Evolutionary conservation across 1,140 invertebrate species (phyloP), one percentile per base, ranked within the genome.

Genomic region (Tetranychus cinnabarinus): DNA sequence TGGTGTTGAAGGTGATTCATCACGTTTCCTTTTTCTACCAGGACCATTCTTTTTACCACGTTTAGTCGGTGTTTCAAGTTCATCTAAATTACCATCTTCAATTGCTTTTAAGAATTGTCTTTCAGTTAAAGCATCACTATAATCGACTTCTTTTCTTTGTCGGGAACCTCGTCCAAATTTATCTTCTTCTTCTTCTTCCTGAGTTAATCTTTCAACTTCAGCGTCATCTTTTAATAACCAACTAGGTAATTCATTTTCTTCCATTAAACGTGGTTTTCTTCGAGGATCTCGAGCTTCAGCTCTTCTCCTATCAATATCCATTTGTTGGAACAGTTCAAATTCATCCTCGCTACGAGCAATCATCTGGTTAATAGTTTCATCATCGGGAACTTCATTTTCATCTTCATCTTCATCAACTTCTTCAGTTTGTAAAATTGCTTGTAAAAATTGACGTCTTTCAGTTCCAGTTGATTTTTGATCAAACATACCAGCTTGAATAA

Each of bases 401-500:
- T 98, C 91, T 77, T 85, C 83, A 74, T 93, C 90, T 69, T 90
- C 88, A 62, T 92, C 90, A 63, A 83, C 85, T 59, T 90, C 88
- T 66, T 91, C 86, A 72, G 93, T 87, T 73, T 88, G 85, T 42
- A 98, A 76, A 68, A 97, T 91, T 62, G 82, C 86, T 69, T 95
- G 88, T 54, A 98, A 75, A 71, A 97, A 95, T 70, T 95, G 88
- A 66, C 90, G 84, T 60, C 93, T 76, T 69, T 98, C 93, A 13
- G 82, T 83, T 1, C 89, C 91, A 0, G 95, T 97, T 0, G 92
- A 97, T 70, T 97, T 95, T 67, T 97, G 90, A 79, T 98, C 92
- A 72, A 98, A 98, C 90, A 97, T 98, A 72, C 95, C 95, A 63
- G 92, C 92, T 72, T 98, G 95, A 70, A 98, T 98, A 61, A 98